Conservation (phyloP, 23 tunicate species). For the Aplidium turbinatum region DNA sequence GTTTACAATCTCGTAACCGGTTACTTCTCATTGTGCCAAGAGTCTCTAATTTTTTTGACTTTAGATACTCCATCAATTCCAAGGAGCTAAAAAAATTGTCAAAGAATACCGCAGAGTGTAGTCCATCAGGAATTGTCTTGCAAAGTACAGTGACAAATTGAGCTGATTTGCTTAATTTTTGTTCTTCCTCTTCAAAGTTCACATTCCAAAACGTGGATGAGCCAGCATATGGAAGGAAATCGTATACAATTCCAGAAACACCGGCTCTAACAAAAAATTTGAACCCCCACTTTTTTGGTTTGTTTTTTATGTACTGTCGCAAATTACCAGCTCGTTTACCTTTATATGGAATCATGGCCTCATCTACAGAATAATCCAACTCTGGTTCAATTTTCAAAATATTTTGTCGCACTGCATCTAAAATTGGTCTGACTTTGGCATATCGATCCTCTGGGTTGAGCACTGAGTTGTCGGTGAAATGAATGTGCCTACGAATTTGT, state of each 20-base stretch:
- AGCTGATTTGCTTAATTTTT: conserved; percentile 6
- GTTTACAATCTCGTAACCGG: conserved; percentile 14
- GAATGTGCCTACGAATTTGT: conserved; percentile 6
- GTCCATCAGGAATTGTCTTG: conserved; percentile 22
- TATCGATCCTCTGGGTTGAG: conserved; percentile 22
- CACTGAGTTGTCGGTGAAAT: conserved; percentile 8
- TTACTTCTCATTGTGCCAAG: conserved; percentile 21
- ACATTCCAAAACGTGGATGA: background rate
- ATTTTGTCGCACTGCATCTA: conserved; percentile 4
- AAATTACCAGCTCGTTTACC: conserved; percentile 11
- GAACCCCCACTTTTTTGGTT: conserved; percentile 20
- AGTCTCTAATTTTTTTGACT: conserved; percentile 7
- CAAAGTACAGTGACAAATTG: conserved; percentile 25
- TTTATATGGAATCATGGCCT: conserved; percentile 31
- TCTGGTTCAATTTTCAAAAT: conserved; percentile 20
- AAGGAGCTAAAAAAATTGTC: conserved; percentile 21
- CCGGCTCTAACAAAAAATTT: conserved; percentile 19
- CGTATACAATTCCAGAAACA: conserved; percentile 11
- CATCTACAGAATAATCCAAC: conserved; percentile 20
- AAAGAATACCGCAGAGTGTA: background rate
- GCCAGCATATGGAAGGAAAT: conserved; percentile 16
- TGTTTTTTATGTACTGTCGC: conserved; percentile 13
- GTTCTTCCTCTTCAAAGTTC: conserved; percentile 8
- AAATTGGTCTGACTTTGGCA: background rate
- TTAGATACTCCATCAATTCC: conserved; percentile 11